These are phyloP conservation scores for Cyphomyrus plagiostoma DNA, from an alignment of 2,113 vertebrate species.

Conservation along the genomic window DNA sequence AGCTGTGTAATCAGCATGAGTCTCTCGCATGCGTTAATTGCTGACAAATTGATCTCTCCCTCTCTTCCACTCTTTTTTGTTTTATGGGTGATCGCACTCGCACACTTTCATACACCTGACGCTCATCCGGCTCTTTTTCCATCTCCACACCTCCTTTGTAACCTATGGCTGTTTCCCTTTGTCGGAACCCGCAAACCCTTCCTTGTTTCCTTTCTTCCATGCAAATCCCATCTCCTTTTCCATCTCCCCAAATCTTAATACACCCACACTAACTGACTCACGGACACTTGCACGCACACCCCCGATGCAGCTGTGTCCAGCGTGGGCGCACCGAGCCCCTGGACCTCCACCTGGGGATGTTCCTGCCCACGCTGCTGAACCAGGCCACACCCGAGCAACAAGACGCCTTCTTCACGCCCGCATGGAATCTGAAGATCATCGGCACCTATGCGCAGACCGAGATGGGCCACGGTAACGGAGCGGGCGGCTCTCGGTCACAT, in stretches of 20 bases:
- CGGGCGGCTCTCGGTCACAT: neutral
- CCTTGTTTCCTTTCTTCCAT: conserved; percentile 38
- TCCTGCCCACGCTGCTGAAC: conserved; percentile 93
- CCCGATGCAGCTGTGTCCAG: conserved; percentile 70
- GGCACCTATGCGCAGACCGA: conserved; percentile 99
- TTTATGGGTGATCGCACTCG: conserved; percentile 15
- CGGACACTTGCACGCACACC: neutral
- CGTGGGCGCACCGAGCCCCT: conserved; percentile 79
- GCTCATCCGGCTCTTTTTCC: neutral
- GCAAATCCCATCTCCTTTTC: neutral
- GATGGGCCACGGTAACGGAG: conserved; percentile 91
- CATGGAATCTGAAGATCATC: conserved; percentile 97
- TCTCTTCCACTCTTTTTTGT: conserved; percentile 40
- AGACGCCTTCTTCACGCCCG: conserved; percentile 90
- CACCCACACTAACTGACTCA: neutral
- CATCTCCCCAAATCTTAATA: neutral
- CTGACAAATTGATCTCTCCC: conserved; percentile 39
- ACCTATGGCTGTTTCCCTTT: neutral
- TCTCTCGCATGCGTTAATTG: conserved; percentile 32
- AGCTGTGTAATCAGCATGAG: neutral
- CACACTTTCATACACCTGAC: conserved; percentile 22
- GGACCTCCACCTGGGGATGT: conserved; percentile 98
- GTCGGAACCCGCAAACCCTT: conserved; percentile 29
- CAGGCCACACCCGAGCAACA: conserved; percentile 92
- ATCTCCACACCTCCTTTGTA: neutral